Evolutionary conservation across 2,888 invertebrate species (phyloP), one percentile per base, ranked within the genome.

Genomic region (Papilio elwesi): DNA sequence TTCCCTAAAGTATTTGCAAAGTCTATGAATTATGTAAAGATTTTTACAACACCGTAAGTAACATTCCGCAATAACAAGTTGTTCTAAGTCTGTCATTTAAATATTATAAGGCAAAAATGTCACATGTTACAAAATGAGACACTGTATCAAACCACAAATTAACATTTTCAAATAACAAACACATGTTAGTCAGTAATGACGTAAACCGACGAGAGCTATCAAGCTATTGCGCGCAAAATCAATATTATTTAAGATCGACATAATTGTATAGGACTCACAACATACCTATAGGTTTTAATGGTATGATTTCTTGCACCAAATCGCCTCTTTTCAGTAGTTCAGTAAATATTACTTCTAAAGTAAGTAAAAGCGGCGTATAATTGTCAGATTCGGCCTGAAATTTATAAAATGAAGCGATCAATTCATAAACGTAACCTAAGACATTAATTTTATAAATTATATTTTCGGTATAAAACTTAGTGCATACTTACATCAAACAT

Each of bases 311-410:
- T 75, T 95, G 91, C 74, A 94, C 92, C 94, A 97, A 94, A 79
- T 96, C 95, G 52, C 95, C 94, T 74, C 96, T 94, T 83, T 95
- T 96, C 16, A 97, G 84, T 70, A 97, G 85, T 82, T 95, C 96
- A 36, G 94, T 93, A 83, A 97, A 97, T 82, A 97, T 95, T 63
- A 96, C 94, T 89, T 97, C 97, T 76, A 97, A 85, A 26, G 96
- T 95, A 66, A 96, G 93, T 79, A 97, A 90, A 76, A 95, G 94
- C 70, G 96, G 92, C 76, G 94, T 93, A 80, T 88, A 92, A 81
- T 93, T 92, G 74, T 91, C 92, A 43, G 90, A 88, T 81, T 90
- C 89, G 72, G 85, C 87, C 94, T 94, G 84, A 83, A 93, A 92
- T 80, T 78, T 57, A 76, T 71, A 74, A 74, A 79, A 79, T 81